Evolutionary conservation across 2,888 invertebrate genomes (phyloP).

Genomic region (Allophyes oxyacanthae): DNA sequence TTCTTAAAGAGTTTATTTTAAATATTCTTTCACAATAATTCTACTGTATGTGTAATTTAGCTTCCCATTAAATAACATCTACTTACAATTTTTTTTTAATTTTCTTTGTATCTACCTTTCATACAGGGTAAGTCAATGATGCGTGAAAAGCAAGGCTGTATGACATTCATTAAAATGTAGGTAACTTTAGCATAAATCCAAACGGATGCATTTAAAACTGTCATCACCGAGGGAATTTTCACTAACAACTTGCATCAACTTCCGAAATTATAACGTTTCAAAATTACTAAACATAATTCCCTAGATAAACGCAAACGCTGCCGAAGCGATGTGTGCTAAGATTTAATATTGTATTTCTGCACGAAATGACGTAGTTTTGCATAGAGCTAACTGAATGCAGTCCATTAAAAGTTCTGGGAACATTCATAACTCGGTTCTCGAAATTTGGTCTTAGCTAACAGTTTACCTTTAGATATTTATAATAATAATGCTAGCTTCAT

Average conservation of each 20-base stretch:
- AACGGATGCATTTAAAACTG: conserved; percentile 7
- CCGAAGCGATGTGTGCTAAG: conserved; percentile 56
- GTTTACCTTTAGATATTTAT: conserved; percentile 52
- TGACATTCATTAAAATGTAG: neutral
- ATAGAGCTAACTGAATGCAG: conserved; percentile 76
- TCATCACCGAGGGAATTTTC: conserved; percentile 30
- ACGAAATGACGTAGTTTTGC: conserved; percentile 70
- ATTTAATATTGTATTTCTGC: conserved; percentile 56
- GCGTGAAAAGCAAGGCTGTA: too few relatives aligned
- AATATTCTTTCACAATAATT: too few relatives aligned
- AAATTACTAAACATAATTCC: conserved; percentile 51
- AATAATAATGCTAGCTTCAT: conserved; percentile 41
- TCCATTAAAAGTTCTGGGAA: conserved; percentile 80
- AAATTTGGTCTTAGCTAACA: conserved; percentile 66
- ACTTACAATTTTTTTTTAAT: too few relatives aligned
- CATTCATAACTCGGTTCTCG: conserved; percentile 68
- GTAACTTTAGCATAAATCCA: conserved; percentile 15
- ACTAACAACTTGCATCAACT: conserved; percentile 41
- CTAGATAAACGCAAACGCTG: conserved; percentile 50
- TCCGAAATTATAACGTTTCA: conserved; percentile 42
- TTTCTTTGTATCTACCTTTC: too few relatives aligned
- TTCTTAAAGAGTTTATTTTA: too few relatives aligned
- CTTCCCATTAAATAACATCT: too few relatives aligned
- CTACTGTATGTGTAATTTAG: too few relatives aligned
- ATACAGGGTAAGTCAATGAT: too few relatives aligned